Percentiles rank a stretch among this genome's conserved stretches.
Conservation (phyloP, 2,113 vertebrate genomes). For the Leucosticte australis region DNA sequence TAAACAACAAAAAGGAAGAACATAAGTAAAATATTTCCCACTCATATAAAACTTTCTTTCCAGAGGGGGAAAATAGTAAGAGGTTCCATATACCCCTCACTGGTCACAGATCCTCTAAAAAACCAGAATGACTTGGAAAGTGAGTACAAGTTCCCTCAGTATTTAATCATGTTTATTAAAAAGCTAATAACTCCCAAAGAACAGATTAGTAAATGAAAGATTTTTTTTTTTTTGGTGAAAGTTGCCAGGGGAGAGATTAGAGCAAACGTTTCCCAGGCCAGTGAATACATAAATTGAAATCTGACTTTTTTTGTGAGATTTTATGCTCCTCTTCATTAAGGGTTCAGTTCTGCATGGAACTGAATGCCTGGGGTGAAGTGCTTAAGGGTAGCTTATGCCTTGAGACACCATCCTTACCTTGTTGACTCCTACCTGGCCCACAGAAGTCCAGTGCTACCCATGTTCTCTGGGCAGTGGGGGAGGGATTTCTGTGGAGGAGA, state of each 20-base stretch:
- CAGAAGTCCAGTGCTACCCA: neutral
- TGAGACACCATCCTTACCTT: neutral
- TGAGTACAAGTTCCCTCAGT: neutral
- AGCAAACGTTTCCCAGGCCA: neutral
- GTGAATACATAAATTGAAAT: neutral
- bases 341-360: neutral
- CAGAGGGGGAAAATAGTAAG: neutral
- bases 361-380: neutral
- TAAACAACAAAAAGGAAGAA: neutral
- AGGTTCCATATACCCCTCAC: neutral
- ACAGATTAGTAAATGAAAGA: constrained; percentile 22
- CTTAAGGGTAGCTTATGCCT: neutral
- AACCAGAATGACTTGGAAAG: neutral
- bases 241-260: neutral
- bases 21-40: neutral
- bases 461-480: fast-evolving
- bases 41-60: neutral
- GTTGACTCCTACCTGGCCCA: neutral
- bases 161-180: constrained; percentile 18
- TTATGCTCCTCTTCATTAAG: neutral
- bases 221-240: neutral
- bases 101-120: neutral
- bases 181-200: neutral
- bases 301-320: neutral
- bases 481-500: neutral